Evolutionary conservation across 2,888 invertebrate species (phyloP), one percentile per base, ranked within the genome.

Genomic region (Macrosoma leucophasiata): DNA sequence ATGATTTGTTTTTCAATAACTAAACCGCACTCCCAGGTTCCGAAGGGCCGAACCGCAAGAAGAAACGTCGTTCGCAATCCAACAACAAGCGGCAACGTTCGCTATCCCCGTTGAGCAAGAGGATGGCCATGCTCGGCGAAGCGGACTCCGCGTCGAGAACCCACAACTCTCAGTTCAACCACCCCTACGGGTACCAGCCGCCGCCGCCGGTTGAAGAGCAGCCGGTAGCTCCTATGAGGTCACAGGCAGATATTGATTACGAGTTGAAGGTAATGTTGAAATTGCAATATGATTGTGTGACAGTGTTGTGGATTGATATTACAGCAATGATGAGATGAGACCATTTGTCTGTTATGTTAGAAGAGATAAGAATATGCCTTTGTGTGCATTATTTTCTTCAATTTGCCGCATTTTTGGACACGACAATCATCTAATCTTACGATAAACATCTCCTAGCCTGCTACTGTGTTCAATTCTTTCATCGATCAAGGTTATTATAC

Each of bases 61-160:
- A 88, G 72, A 89, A 88, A 58, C 86, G 86, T 34, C 81, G 86
- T 7, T 86, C 86, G 3, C 81, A 86, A 30, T 84, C 86, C 0
- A 78, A 78, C 55, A 84, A 86, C 58, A 87, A 88, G 61, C 87
- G 89, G 31, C 89, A 91, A 53, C 88, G 89, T 5, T 94, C 94
- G 0, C 72, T 93, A 29, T 94, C 93, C 17, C 94, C 94, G 1
- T 79, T 94, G 15, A 93, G 93, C 73, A 94, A 94, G 64, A 89
- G 93, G 7, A 92, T 94, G 91, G 92, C 91, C 12, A 86, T 90
- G 78, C 85, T 91, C 71, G 79, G 89, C 33, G 88, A 89, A 26
- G 79, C 81, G 1, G 74, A 84, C 43, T 62, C 70, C 0, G 66
- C 73, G 2, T 62, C 79, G 1, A 63, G 84, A 9, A 84, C 82